These are phyloP conservation scores for Heliangelus exortis DNA, from an alignment of 2,797 vertebrate genomes.

Conservation along the genomic window DNA sequence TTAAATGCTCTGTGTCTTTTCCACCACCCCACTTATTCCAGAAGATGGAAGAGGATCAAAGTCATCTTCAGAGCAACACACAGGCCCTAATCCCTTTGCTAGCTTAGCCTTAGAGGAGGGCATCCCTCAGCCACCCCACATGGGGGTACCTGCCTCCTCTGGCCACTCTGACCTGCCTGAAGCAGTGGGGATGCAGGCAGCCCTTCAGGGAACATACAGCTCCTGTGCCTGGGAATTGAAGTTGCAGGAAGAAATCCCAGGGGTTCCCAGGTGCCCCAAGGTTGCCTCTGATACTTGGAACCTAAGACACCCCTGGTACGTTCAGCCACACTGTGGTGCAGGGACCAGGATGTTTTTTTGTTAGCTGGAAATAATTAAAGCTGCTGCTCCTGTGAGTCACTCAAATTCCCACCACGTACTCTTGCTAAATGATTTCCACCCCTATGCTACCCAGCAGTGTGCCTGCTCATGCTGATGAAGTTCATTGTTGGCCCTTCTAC, in stretches of 20 bases:
- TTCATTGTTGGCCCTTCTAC: not conserved
- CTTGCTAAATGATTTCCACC: not conserved
- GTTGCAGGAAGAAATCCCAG: not conserved
- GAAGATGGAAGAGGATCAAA: conserved; percentile 10
- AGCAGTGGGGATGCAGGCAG: not conserved
- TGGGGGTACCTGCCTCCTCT: not conserved
- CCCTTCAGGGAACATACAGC: not conserved
- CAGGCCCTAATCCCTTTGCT: not conserved
- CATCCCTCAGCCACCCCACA: fast-evolving
- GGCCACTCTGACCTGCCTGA: fast-evolving
- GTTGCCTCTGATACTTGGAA: not conserved
- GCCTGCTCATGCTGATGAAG: not conserved
- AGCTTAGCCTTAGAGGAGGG: fast-evolving
- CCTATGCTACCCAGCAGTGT: not conserved
- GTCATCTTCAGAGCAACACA: not conserved
- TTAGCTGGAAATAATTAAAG: not conserved
- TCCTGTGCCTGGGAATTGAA: not conserved
- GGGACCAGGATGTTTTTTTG: not conserved
- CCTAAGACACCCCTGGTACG: not conserved
- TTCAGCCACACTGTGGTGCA: not conserved
- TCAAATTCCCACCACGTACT: not conserved
- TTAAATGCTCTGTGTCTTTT: not conserved
- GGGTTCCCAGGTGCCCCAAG: not conserved
- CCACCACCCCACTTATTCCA: not conserved
- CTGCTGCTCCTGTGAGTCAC: not conserved